Conservation (phyloP, 2,888 invertebrate genomes). For the Drosophila mettleri region DNA sequence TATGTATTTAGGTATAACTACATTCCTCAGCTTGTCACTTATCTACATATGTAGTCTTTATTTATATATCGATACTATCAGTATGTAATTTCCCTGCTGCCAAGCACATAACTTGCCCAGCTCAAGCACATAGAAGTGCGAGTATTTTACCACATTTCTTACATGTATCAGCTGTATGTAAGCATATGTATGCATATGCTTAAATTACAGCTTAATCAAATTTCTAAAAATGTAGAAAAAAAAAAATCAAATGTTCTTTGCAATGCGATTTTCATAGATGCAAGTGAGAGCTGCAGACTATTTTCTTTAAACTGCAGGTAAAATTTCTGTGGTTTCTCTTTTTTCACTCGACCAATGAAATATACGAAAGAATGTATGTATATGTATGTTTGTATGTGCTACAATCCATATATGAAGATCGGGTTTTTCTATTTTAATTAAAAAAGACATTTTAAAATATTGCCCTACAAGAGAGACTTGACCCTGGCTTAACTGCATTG, state of each 20-base stretch:
- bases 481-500: background rate
- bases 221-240: background rate
- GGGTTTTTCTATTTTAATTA: too few species aligned
- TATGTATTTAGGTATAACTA: background rate
- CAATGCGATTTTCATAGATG: background rate
- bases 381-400: background rate
- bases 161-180: background rate
- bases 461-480: background rate
- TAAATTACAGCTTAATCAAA: constrained; percentile 6
- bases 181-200: background rate
- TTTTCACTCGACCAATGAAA: background rate
- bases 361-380: background rate
- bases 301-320: background rate
- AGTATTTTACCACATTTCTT: background rate
- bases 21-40: too few species aligned
- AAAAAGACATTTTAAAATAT: too few species aligned
- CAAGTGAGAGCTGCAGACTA: background rate
- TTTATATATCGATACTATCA: background rate
- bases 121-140: background rate
- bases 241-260: background rate
- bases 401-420: too few species aligned
- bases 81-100: background rate
- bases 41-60: background rate
- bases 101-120: background rate
- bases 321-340: background rate